A percentile compares a stretch with the other conserved stretches of the same genome.
Conservation (phyloP, 1,140 invertebrate genomes). For the Brachionus rotundiformis region DNA sequence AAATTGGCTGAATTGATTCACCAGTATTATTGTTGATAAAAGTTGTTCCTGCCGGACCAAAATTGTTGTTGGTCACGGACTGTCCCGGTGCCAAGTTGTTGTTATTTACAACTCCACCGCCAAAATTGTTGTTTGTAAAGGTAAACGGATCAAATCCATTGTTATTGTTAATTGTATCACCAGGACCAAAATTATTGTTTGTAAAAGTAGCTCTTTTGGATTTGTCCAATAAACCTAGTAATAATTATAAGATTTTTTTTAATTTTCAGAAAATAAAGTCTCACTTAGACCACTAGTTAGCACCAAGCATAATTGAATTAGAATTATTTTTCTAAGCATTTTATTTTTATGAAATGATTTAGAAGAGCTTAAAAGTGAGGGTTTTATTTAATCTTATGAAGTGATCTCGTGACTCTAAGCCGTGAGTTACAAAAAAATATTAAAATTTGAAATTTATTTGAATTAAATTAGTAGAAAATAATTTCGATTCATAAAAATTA, state of each 20-base stretch:
- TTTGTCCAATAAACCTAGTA: neutral
- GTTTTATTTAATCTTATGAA: neutral
- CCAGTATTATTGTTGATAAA: conserved; percentile 30
- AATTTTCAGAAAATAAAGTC: neutral
- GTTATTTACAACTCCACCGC: conserved; percentile 29
- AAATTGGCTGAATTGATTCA: conserved; percentile 25
- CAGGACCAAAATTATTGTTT: conserved; percentile 38
- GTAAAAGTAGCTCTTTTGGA: conserved; percentile 30
- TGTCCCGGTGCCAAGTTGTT: conserved; percentile 22
- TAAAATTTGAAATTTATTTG: neutral
- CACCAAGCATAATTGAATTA: conserved; percentile 15
- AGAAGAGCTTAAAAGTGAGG: neutral
- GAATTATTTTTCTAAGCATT: conserved; percentile 16
- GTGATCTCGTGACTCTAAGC: neutral
- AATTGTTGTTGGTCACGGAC: conserved; percentile 41
- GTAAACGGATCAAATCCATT: neutral
- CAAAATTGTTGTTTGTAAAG: conserved; percentile 49
- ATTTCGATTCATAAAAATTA: neutral
- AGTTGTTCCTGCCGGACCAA: neutral
- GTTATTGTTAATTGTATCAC: neutral
- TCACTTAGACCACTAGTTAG: neutral
- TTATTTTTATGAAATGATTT: conserved; percentile 21
- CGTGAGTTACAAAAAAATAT: neutral
- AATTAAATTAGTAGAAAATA: conserved; percentile 13
- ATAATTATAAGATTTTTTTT: neutral